Conservation (phyloP, 2,797 vertebrate genomes). For the Apogon talboti region DNA sequence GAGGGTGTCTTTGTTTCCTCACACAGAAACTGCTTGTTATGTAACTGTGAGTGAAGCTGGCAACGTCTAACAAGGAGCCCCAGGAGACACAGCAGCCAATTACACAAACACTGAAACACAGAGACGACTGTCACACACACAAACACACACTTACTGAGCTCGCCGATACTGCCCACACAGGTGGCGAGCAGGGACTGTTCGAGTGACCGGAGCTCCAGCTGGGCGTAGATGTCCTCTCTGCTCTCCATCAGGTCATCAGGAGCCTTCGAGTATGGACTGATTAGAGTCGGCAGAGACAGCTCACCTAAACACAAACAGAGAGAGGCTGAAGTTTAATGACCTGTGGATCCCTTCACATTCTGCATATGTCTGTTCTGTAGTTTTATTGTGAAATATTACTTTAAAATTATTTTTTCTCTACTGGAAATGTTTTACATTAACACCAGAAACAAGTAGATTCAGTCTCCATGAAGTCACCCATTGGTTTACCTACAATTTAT, state of each 20-base stretch:
- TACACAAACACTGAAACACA: constrained; percentile 52
- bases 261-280: constrained; percentile 86
- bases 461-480: too few relatives aligned
- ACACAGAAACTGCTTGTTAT: constrained; percentile 65
- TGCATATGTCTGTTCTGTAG: too few relatives aligned
- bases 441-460: too few relatives aligned
- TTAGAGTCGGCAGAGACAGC: constrained; percentile 89
- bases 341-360: too few relatives aligned
- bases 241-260: constrained; percentile 75
- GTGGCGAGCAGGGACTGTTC: constrained; percentile 93
- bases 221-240: constrained; percentile 87
- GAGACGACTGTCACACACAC: constrained; percentile 29
- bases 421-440: too few relatives aligned
- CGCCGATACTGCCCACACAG: constrained; percentile 92
- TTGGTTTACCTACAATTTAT: too few relatives aligned
- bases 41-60: constrained; percentile 22
- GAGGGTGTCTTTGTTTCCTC: constrained; percentile 62
- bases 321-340: neutral
- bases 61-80: constrained; percentile 31
- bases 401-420: too few relatives aligned
- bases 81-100: constrained; percentile 27
- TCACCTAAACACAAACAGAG: constrained; percentile 84
- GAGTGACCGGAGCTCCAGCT: constrained; percentile 91
- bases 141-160: constrained; percentile 89
- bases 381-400: too few relatives aligned